Percentiles rank a stretch among this genome's conserved stretches.
phyloP scores from a whole-genome alignment of 1,140 invertebrate species.

The Diachasmimorpha longicaudata region DNA sequence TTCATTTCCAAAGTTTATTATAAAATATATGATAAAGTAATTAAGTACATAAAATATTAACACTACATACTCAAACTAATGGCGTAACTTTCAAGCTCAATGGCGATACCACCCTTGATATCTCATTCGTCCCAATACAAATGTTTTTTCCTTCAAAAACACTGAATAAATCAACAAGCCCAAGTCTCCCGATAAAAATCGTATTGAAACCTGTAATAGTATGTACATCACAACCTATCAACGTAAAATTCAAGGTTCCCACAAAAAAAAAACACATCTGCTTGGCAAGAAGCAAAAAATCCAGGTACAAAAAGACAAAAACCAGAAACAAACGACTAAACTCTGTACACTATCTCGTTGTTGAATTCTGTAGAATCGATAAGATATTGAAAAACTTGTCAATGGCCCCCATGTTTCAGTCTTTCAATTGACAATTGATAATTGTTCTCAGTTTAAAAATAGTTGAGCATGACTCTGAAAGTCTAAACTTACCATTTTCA shows the following conservation, averaged over 20 bases:
- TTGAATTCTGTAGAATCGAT: neutral
- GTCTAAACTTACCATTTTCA: neutral
- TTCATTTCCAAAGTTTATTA: conserved; percentile 44
- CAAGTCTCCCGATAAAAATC: neutral
- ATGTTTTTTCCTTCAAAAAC: too few relatives aligned
- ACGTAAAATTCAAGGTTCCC: neutral
- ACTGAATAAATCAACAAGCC: neutral
- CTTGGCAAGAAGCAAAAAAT: neutral
- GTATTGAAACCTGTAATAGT: neutral
- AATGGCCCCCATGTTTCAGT: conserved; percentile 58
- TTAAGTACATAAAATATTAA: conserved; percentile 50
- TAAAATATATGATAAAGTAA: conserved; percentile 52
- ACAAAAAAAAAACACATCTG: neutral
- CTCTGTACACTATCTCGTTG: neutral
- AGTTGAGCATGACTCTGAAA: conserved; percentile 29
- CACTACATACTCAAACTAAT: conserved; percentile 43
- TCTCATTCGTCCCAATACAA: neutral
- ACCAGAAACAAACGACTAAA: neutral
- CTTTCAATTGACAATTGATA: conserved; percentile 49
- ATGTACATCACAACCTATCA: neutral
- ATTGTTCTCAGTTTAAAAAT: conserved; percentile 17
- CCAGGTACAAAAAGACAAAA: neutral
- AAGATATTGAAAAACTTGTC: neutral
- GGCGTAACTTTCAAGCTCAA: neutral
- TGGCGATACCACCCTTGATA: neutral